Evolutionary conservation across 2,113 vertebrate species (phyloP), one percentile per base, ranked within the genome.

Genomic region (Onychostoma macrolepis): DNA sequence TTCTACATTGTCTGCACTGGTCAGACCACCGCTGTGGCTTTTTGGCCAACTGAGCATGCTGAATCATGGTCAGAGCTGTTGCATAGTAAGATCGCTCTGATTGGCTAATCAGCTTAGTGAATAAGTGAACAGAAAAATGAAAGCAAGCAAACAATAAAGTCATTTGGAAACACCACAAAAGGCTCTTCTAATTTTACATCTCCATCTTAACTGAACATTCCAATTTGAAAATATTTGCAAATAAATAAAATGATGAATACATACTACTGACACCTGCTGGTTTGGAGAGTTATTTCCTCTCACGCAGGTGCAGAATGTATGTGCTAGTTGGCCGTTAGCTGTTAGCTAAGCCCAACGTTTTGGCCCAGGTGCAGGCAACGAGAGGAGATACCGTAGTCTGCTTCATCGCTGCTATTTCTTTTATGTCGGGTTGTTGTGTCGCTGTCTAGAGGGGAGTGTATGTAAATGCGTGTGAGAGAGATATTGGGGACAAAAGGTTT

Each of bases 381-480:
- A 11, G 10, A 72, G 36, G 19, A 9, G 1, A 26, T 7, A n/a
- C 2, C 38, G 43, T 4, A 43, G 36, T 48, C 45, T 11, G 69
- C 36, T 74, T 74, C 5, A 67, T 21, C 21, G 9, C 4, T 15
- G 13, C 48, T 50, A 50, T 4, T 17, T 26, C 5, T 65, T 30
- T 65, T 5, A 63, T 63, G 12, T 65, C 13, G 26, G 26, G 12
- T 65, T 28, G 26, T 28, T 67, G 26, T 67, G 26, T 28, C 12
- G 6, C 26, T 26, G n/a, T 26, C n/a, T n/a, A n/a, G 85, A 85
- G 69, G 88, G 88, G 50, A 38, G 85, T 79, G 87, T 80, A 5
- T 45, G 24, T 30, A 2, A 17, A 9, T 28, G 26, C 28, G 28
- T 33, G 78, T 65, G 41, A 41, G 63, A 24, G 69, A 41, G 80